Base-by-base conservation (phyloP, 2,797 vertebrate genomes). In the Manis crassicaudata region DNA sequence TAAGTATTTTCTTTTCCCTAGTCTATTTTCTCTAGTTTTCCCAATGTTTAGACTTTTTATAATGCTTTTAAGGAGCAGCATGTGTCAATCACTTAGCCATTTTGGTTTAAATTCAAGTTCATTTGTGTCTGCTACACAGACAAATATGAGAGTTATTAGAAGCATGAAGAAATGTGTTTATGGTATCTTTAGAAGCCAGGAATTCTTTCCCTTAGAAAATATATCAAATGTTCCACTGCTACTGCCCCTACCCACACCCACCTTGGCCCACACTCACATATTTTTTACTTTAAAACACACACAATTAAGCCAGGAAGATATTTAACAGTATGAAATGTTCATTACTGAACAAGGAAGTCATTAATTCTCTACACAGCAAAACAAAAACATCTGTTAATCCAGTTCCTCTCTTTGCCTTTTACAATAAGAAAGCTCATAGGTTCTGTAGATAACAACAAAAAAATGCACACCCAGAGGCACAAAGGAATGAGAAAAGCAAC, bases 351-450 rank as follows among this genome's bases (percentile, higher is more conserved):
- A 73, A 73, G 79, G 62, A 97, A 81, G 72, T 82, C 27, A 43
- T 93, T 86, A 92, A 92, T 94, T 90, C 77, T 92, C 83, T 52
- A 62, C 40, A 52, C 18, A 32, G 23, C 82, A 96, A 93, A 96
- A 75, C 60, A 90, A 81, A 84, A 97, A 72, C 93, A 95, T 73
- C 94, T 96, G 96, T 93, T 97, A 94, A 85, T 93, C 65, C 67
- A 62, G 21, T 29, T 87, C 76, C 40, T 94, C 84, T 85, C 67
- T 93, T 65, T 70, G 62, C 18, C 81, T 93, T 83, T 94, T 82
- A 88, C 68, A 96, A 13, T 70, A 93, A 90, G 43, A 92, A 96
- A 94, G 29, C 96, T 76, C 90, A 95, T 73, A 93, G 90, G 54
- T 80, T 97, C 90, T 62, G 50, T 83, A 96, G 50, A 43, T 58